Percentiles rank a stretch among this genome's conserved stretches.
These are phyloP conservation scores for Microdon myrmicae DNA, from an alignment of 2,888 invertebrate genomes.

Conservation along the genomic window DNA sequence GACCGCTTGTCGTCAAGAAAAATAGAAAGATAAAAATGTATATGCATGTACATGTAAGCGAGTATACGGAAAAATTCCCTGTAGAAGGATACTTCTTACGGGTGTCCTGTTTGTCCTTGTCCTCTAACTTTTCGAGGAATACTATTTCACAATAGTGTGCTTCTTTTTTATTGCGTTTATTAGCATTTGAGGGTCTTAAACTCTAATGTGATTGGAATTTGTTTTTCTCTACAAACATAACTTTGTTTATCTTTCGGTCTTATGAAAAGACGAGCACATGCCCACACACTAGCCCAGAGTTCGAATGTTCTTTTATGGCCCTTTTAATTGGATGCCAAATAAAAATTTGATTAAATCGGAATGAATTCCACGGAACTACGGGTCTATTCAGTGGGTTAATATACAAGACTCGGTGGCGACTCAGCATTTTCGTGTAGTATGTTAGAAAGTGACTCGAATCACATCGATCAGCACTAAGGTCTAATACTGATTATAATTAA, in stretches of 20 bases:
- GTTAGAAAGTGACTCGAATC: no score
- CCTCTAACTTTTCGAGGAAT: constrained; percentile 20
- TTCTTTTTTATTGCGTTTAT: constrained; percentile 24
- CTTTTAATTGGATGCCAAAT: constrained; percentile 48
- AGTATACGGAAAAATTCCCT: constrained; percentile 23
- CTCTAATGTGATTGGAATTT: constrained; percentile 52
- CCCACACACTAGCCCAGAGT: not conserved
- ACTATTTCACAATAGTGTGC: constrained; percentile 34
- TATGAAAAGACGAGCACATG: constrained; percentile 7
- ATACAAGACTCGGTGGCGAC: constrained; percentile 13
- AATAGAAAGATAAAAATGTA: no score
- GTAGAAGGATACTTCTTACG: constrained; percentile 11
- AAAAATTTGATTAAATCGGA: constrained; percentile 50
- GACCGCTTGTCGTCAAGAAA: constrained; percentile 26
- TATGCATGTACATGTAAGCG: constrained; percentile 11
- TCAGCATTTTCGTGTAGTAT: no score
- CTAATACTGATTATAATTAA: constrained; percentile 38
- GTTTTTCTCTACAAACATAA: constrained; percentile 43
- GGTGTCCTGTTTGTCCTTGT: constrained; percentile 9
- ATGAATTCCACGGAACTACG: constrained; percentile 23
- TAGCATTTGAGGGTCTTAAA: constrained; percentile 52
- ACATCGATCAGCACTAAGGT: no score
- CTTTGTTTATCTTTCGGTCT: constrained; percentile 31
- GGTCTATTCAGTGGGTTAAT: not conserved
- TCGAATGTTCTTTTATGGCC: constrained; percentile 27